Percentiles rank a stretch among this genome's conserved stretches.
Conservation (phyloP, 2,113 vertebrate genomes). For the Hiodon alosoides region DNA sequence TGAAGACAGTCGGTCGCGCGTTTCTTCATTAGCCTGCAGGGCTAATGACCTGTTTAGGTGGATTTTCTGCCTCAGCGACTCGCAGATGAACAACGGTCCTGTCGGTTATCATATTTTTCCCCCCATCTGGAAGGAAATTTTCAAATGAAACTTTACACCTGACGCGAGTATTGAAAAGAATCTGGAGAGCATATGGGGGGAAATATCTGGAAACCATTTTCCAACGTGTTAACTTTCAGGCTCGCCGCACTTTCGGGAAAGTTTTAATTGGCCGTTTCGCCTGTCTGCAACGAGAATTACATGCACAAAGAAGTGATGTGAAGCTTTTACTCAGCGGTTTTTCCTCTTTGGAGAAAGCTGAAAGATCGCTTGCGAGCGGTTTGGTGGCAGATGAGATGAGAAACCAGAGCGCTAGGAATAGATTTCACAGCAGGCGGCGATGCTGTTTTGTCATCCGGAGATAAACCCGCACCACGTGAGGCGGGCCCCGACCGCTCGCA, state of each 20-base stretch:
- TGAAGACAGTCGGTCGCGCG: background rate
- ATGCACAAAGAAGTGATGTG: background rate
- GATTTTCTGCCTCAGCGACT: background rate
- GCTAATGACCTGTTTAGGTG: background rate
- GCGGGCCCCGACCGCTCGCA: background rate
- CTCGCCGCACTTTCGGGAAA: background rate
- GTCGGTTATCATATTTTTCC: background rate
- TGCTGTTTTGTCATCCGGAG: too few relatives aligned
- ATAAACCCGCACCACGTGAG: too few relatives aligned
- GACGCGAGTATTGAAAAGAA: background rate
- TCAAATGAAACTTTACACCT: background rate
- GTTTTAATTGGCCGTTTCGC: too few relatives aligned
- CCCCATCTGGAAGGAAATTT: background rate
- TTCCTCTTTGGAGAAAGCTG: background rate
- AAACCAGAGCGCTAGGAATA: too few relatives aligned
- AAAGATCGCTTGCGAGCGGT: background rate
- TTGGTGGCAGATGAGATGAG: background rate
- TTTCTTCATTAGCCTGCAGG: background rate
- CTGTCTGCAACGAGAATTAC: background rate
- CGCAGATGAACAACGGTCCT: background rate
- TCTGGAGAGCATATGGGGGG: background rate
- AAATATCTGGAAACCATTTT: background rate
- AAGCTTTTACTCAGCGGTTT: background rate
- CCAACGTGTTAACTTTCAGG: background rate
- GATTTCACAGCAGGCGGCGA: background rate